phyloP scores from a whole-genome alignment of 2,113 vertebrate genomes.

The Taxidea taxus region DNA sequence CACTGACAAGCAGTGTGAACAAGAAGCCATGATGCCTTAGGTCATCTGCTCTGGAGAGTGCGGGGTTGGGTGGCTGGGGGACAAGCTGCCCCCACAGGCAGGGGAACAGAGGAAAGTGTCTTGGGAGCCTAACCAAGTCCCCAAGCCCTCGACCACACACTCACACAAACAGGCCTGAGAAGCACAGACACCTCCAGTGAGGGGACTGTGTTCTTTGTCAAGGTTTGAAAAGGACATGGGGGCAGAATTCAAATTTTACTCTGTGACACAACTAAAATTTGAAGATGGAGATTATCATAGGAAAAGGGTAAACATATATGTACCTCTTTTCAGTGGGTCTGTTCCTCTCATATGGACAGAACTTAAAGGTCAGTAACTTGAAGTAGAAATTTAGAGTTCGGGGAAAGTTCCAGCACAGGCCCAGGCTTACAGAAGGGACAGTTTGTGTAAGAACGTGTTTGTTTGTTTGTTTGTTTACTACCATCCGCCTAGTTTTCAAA shows the following conservation, averaged over 20 bases:
- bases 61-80: neutral
- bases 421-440: neutral
- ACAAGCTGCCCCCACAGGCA: conserved; percentile 77
- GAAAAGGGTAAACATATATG: neutral
- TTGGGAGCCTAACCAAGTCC: neutral
- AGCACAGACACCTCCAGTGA: neutral
- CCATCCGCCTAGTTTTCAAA: conserved; percentile 17
- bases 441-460: neutral
- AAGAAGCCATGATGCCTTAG: conserved; percentile 86
- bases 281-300: neutral
- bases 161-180: neutral
- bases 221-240: neutral
- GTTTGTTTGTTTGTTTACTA: neutral
- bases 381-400: neutral
- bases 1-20: conserved; percentile 91
- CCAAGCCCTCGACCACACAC: neutral
- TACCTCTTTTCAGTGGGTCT: neutral
- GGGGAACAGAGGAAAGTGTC: conserved; percentile 58
- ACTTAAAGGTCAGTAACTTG: neutral
- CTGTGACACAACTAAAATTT: neutral
- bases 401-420: neutral
- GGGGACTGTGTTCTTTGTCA: neutral
- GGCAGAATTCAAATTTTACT: neutral
- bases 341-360: neutral
- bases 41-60: conserved; percentile 72